phyloP scores from a whole-genome alignment of 2,888 invertebrate species.

The Drosophila hawaiiensis region DNA sequence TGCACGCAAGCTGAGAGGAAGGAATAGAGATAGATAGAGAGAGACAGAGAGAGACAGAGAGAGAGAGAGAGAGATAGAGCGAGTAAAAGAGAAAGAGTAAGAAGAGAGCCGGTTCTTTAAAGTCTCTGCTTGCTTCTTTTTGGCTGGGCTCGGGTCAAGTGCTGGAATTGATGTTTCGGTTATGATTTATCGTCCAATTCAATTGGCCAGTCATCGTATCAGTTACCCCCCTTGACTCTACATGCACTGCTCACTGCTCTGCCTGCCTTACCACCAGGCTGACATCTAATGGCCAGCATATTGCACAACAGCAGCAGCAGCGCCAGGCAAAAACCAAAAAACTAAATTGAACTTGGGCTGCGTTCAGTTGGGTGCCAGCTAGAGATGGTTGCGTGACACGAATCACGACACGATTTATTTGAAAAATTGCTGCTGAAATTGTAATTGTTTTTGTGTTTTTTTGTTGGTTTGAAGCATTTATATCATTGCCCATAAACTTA shows the following conservation, averaged over 20 bases:
- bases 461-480: background rate
- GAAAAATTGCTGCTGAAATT: background rate
- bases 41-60: no score
- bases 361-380: slow-evolving; percentile 53
- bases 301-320: slow-evolving; percentile 61
- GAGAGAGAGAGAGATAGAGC: background rate
- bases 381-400: slow-evolving; percentile 28
- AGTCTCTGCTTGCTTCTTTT: slow-evolving; percentile 18
- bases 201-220: slow-evolving; percentile 67
- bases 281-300: slow-evolving; percentile 75
- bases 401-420: background rate
- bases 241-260: background rate
- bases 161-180: slow-evolving; percentile 85
- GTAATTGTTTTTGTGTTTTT: background rate
- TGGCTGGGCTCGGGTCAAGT: slow-evolving; percentile 82
- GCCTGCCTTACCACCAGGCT: background rate
- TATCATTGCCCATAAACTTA: background rate
- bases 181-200: slow-evolving; percentile 84
- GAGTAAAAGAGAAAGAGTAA: background rate
- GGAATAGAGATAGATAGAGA: background rate
- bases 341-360: slow-evolving; percentile 40
- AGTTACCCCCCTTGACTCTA: slow-evolving; percentile 28
- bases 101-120: slow-evolving; percentile 24
- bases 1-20: slow-evolving; percentile 6
- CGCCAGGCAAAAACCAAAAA: slow-evolving; percentile 80